Conservation (phyloP, 2,888 invertebrate species). For the Drosophila birchii region DNA sequence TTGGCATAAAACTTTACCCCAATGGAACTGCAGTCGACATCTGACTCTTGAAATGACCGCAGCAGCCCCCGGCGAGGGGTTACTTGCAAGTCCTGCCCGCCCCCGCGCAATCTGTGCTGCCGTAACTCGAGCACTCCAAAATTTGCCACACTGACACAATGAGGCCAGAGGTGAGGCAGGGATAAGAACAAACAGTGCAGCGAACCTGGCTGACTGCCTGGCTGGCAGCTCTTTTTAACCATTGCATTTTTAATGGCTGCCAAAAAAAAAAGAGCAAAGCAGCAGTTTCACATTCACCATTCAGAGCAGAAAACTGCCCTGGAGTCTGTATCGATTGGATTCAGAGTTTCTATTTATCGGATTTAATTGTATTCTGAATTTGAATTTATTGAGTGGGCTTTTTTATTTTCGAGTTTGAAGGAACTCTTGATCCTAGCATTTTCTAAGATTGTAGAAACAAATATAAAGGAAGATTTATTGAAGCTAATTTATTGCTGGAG, state of each 20-base stretch:
- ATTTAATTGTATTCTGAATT: conserved; percentile 25
- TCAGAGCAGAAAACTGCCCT: background rate
- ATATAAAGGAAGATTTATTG: background rate
- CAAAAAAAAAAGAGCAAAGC: conserved; percentile 52
- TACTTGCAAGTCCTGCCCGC: conserved; percentile 46
- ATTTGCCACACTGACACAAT: conserved; percentile 73
- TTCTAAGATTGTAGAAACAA: background rate
- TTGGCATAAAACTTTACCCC: conserved; percentile 61
- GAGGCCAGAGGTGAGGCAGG: conserved; percentile 57
- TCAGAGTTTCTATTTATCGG: conserved; percentile 14
- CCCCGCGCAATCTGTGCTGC: conserved; percentile 10
- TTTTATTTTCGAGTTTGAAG: no score
- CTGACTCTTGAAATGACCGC: conserved; percentile 67
- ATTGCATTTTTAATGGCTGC: conserved; percentile 73
- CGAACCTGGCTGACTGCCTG: conserved; percentile 33
- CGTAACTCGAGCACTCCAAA: conserved; percentile 32
- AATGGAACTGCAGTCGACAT: conserved; percentile 66
- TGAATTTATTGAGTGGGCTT: background rate
- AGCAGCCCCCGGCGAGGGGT: conserved; percentile 26
- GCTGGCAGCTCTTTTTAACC: conserved; percentile 58
- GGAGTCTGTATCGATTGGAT: conserved; percentile 48
- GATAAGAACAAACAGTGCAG: conserved; percentile 33
- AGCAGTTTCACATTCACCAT: conserved; percentile 5
- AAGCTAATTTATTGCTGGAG: no score
- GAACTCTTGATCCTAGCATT: background rate